These are phyloP conservation scores for Cettia cetti DNA, from an alignment of 2,113 vertebrate genomes.

Conservation along the genomic window DNA sequence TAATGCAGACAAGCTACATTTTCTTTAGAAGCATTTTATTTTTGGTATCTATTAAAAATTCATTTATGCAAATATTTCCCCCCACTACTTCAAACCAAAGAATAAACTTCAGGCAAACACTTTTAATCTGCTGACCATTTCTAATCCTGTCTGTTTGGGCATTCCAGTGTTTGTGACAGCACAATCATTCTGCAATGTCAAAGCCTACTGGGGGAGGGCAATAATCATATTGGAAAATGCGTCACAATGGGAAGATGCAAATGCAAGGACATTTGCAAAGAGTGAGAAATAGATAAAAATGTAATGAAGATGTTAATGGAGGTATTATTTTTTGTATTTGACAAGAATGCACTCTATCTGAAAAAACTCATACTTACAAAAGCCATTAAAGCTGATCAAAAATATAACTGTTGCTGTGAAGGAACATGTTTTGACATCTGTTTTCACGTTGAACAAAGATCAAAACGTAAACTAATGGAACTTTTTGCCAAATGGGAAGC, in stretches of 20 bases:
- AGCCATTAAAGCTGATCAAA: neutral
- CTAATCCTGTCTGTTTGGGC: neutral
- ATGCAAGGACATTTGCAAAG: neutral
- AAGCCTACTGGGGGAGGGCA: neutral
- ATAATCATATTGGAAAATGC: neutral
- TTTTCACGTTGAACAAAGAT: neutral
- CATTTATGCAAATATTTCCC: constrained; percentile 15
- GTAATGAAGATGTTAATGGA: neutral
- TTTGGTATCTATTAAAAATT: constrained; percentile 34
- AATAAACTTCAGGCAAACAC: neutral
- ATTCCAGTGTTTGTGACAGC: neutral
- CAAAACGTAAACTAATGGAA: neutral
- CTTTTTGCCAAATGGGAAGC: neutral
- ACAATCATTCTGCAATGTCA: neutral
- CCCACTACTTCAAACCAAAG: neutral
- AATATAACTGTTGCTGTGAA: neutral
- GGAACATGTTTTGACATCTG: neutral
- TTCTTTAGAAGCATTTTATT: constrained; percentile 24
- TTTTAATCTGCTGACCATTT: constrained; percentile 16
- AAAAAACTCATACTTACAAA: neutral
- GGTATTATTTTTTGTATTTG: neutral
- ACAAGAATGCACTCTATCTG: neutral
- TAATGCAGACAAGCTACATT: constrained; percentile 6
- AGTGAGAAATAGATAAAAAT: neutral
- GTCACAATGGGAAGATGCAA: neutral